Percentiles rank a stretch among this genome's conserved stretches.
Conservation (phyloP, 2,888 invertebrate species). For the Melolontha melolontha region DNA sequence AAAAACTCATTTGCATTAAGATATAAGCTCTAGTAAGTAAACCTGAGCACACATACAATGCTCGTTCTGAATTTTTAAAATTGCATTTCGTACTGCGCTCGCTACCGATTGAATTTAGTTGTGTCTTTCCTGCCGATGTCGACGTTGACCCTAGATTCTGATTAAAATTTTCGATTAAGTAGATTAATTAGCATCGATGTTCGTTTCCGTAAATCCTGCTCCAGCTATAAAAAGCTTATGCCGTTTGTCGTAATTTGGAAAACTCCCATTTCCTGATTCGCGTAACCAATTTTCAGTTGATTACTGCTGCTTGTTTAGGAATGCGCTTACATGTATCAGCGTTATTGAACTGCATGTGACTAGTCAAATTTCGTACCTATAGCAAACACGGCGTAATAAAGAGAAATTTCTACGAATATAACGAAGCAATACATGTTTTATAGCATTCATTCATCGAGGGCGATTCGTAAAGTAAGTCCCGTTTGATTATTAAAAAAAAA, state of each 20-base stretch:
- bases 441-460: too few relatives aligned
- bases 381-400: too few relatives aligned
- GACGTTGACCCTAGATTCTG: conserved; percentile 9
- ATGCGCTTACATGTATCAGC: conserved; percentile 42
- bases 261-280: conserved; percentile 56
- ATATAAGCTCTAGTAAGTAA: background rate
- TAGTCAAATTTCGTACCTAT: too few relatives aligned
- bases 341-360: too few relatives aligned
- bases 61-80: conserved; percentile 25
- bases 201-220: conserved; percentile 39
- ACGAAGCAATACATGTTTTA: too few relatives aligned
- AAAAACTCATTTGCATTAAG: too few relatives aligned
- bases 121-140: conserved; percentile 20
- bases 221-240: conserved; percentile 30
- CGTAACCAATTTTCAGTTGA: conserved; percentile 55
- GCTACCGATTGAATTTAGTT: background rate
- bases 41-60: conserved; percentile 2
- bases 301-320: conserved; percentile 50
- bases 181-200: conserved; percentile 45
- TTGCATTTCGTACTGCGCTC: conserved; percentile 10
- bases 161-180: conserved; percentile 47
- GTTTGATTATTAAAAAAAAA: too few relatives aligned
- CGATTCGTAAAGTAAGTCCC: too few relatives aligned
- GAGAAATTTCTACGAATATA: too few relatives aligned
- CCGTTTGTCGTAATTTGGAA: conserved; percentile 52